Evolutionary conservation across 64 coral and sea anemone species (phyloP).

Genomic region (Montipora sp.): DNA sequence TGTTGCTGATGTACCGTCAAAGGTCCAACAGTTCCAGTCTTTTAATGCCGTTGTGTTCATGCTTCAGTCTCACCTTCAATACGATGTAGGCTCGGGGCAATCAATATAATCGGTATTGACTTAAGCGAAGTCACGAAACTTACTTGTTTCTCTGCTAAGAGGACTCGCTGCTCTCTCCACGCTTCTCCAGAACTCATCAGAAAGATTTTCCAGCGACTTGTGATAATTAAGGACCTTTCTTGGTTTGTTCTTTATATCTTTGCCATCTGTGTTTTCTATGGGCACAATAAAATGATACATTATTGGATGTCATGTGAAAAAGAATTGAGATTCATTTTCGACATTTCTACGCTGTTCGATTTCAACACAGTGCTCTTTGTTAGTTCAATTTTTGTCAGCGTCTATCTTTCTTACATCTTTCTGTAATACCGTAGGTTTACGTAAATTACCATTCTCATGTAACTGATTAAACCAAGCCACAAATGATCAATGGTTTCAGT

Average conservation of each 20-base stretch:
- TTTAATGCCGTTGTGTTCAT: background rate
- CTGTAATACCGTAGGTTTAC: no score
- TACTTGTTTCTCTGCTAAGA: conserved; percentile 34
- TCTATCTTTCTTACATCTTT: no score
- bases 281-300: background rate
- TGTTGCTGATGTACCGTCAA: background rate
- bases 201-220: conserved; percentile 62
- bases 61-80: background rate
- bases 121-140: conserved; percentile 27
- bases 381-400: no score
- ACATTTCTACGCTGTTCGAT: background rate
- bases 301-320: background rate
- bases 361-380: no score
- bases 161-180: conserved; percentile 42
- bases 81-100: background rate
- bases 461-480: no score
- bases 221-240: conserved; percentile 49
- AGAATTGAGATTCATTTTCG: background rate
- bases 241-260: background rate
- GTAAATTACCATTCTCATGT: no score
- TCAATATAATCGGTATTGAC: conserved; percentile 15
- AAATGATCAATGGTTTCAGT: no score
- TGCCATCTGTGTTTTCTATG: conserved; percentile 15
- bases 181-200: conserved; percentile 73
- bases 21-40: background rate